Evolutionary conservation across 2,888 invertebrate genomes (phyloP), one percentile per base, ranked within the genome.

Genomic region (Lithophane leautieri): DNA sequence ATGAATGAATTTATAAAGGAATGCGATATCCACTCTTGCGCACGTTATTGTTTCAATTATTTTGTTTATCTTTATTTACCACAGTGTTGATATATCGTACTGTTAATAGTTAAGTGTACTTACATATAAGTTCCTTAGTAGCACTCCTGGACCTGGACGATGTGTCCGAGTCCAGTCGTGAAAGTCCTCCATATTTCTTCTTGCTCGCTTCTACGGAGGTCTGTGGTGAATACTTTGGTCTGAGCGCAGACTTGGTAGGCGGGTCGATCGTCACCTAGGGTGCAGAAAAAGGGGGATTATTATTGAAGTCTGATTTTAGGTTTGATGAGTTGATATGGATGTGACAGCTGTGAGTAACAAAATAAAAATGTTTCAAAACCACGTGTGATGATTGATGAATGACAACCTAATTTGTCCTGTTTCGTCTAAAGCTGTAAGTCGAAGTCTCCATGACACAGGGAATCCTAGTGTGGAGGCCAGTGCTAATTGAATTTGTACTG

Each of bases 91-190:
- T 44, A 22, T 8, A 47, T 12, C 2, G 2, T 28, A 28, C 2
- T 28, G 4, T 28, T 14, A 2, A 9, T 22, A 65, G 3, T 22
- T 22, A 28, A 19, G 7, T 60, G 14, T 92, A 97, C 97, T 97
- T 97, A 98, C 98, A 96, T 90, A 98, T 97, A 86, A 99, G 95
- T 96, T 99, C 99, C 96, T 99, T 99, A 3, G 99, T 99, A 52
- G 98, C 97, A 92, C 98, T 99, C 89, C 99, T 97, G 50, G 99
- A 99, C 93, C 99, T 97, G 4, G 98, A 98, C 1, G 98, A 98
- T 75, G 98, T 97, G 87, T 98, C 98, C 0, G 98, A 98, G 89
- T 98, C 98, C 82, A 98, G 96, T 94, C 97, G 97, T 83, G 94
- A 22, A 4, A 83, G 76, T 60, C 83, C 90, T 52, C 96, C 96